Percentiles rank a stretch among this genome's conserved stretches.
phyloP scores from a whole-genome alignment of 2,797 vertebrate species.

The Tolypeutes matacus region DNA sequence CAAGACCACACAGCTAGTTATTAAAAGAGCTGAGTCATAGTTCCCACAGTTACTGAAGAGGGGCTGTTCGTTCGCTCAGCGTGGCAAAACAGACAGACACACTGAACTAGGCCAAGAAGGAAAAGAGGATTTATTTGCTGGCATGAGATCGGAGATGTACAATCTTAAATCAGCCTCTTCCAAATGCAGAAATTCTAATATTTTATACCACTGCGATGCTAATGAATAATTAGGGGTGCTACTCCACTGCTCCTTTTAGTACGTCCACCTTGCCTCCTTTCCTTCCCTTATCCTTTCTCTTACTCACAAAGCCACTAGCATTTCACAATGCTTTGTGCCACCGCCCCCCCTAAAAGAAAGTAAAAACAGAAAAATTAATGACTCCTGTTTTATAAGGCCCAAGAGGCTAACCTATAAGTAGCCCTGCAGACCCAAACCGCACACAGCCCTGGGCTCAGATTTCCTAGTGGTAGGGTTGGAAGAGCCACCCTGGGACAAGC shows the following conservation, averaged over 20 bases:
- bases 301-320: not conserved
- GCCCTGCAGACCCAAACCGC: not conserved
- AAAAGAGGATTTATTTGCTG: too few relatives aligned
- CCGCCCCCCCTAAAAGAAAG: not conserved
- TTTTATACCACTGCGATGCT: too few relatives aligned
- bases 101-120: too few relatives aligned
- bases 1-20: not conserved
- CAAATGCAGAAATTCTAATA: too few relatives aligned
- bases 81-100: too few relatives aligned
- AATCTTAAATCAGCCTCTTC: too few relatives aligned
- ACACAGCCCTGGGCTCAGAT: not conserved
- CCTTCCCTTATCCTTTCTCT: too few relatives aligned
- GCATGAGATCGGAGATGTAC: too few relatives aligned
- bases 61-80: too few relatives aligned
- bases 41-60: not conserved
- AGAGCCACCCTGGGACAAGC: not conserved
- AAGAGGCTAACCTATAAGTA: not conserved
- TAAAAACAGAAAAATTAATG: not conserved
- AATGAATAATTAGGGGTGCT: too few relatives aligned
- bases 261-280: not conserved
- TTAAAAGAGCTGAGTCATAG: not conserved
- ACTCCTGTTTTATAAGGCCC: not conserved
- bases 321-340: not conserved
- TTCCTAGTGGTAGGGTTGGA: not conserved
- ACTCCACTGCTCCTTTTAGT: not conserved